Evolutionary conservation across 2,888 invertebrate species (phyloP), one percentile per base, ranked within the genome.

Genomic region (Rutpela maculata): DNA sequence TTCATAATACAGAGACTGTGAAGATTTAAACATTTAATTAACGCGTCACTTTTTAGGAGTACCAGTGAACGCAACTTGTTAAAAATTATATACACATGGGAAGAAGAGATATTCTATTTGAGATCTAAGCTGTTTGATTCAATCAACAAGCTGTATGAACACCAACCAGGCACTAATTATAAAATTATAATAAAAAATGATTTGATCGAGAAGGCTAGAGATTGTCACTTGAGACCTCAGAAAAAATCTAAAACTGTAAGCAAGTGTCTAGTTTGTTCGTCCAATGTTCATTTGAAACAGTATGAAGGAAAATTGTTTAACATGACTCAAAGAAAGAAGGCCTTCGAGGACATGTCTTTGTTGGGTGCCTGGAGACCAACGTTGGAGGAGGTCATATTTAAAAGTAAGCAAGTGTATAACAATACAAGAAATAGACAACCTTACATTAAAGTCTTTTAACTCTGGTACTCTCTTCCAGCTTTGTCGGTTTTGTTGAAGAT

Each of bases 331-430:
- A 88, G 87, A 77, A 85, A 85, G 17, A 89, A 90, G 60, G 88
- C 89, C 15, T 90, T 90, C 56, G 88, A 90, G 19, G 89, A 90
- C 0, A 90, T 90, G 74, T 88, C 92, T 5, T 90, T 93, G 7
- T 90, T 92, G 82, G 94, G 94, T 1, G 91, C 91, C 55, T 93
- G 94, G 93, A 92, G 93, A 82, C 92, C 93, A 59, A 91, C 93
- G 69, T 89, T 92, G 67, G 91, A 92, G 82, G 93, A 94, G 86
- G 87, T 89, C 60, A 86, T 92, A 6, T 87, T 94, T 1, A 93
- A 91, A 90, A 88, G 92, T 90, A 87, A 77, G 69, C 55, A 76
- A 35, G 0, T 63, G 7, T 22, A 22, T 15, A 35, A n/a, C 5
- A n/a, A 22, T 65, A 50, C 15, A n/a, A 50, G n/a, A 50, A 5